Evolutionary conservation across 2,113 vertebrate genomes (phyloP).

Genomic region (Euleptes europaea): DNA sequence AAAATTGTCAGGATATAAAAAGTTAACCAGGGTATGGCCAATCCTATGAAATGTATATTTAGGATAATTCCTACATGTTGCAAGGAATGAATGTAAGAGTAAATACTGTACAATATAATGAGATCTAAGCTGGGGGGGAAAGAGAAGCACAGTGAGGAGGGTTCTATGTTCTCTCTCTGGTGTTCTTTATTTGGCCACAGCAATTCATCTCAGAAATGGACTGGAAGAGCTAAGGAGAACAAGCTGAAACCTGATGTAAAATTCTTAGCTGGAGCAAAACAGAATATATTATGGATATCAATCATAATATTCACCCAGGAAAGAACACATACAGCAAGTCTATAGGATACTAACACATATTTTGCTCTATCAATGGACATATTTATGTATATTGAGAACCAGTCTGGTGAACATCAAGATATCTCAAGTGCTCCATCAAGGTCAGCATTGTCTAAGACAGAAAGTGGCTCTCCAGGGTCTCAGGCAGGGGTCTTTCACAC

Average conservation of each 20-base stretch:
- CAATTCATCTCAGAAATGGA: no score
- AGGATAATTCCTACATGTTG: background rate
- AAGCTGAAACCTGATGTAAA: no score
- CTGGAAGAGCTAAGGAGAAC: no score
- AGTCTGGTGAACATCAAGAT: no score
- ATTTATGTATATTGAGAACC: no score
- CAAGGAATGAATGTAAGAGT: background rate
- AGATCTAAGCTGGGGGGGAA: background rate
- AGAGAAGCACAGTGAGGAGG: no score
- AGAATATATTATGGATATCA: background rate
- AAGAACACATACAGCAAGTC: background rate
- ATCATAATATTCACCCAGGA: background rate
- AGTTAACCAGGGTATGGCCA: background rate
- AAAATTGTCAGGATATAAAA: background rate
- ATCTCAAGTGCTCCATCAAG: no score
- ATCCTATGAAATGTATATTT: background rate
- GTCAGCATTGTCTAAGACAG: no score
- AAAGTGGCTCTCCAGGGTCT: no score
- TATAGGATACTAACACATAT: background rate
- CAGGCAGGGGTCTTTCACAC: no score
- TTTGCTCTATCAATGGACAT: no score
- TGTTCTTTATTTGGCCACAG: background rate
- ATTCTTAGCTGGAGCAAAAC: background rate
- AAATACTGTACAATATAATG: background rate
- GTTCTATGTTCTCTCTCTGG: background rate